phyloP scores from a whole-genome alignment of 2,113 vertebrate species.

The Mobula birostris region DNA sequence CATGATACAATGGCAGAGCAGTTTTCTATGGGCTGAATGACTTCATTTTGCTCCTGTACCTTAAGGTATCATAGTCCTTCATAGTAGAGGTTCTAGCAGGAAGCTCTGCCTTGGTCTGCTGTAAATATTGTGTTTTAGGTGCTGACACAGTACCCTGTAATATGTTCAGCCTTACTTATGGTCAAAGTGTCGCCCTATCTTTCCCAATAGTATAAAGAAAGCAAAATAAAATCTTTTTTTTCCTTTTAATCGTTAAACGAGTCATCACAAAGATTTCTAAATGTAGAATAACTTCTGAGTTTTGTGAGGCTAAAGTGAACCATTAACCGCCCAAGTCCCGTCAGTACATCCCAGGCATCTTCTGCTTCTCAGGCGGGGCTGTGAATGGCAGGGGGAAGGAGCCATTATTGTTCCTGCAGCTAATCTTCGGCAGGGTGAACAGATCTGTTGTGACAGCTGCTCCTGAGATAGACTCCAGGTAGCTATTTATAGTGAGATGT shows the following conservation, averaged over 20 bases:
- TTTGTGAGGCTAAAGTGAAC: neutral
- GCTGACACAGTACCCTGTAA: neutral
- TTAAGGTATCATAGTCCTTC: too few species aligned
- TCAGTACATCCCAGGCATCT: neutral
- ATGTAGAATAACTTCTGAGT: neutral
- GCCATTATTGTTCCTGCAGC: conserved; percentile 37
- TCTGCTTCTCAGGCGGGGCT: neutral
- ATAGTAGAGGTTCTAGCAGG: too few species aligned
- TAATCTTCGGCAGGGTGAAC: neutral
- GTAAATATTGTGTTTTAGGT: neutral
- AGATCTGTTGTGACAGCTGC: conserved; percentile 38
- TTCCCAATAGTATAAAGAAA: too few species aligned
- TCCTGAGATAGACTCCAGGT: conserved; percentile 33
- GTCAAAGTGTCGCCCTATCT: neutral
- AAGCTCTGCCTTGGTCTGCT: neutral
- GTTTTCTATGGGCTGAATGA: too few species aligned
- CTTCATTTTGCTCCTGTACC: too few species aligned
- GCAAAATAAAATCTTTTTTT: neutral
- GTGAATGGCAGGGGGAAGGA: neutral
- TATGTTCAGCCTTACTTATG: neutral
- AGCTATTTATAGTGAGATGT: conserved; percentile 39
- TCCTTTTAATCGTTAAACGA: neutral
- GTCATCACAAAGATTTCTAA: neutral
- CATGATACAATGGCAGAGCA: too few species aligned
- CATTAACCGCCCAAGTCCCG: neutral